Evolutionary conservation across 2,113 vertebrate species (phyloP), one percentile per base, ranked within the genome.

Genomic region (Dolichotis patagonum): DNA sequence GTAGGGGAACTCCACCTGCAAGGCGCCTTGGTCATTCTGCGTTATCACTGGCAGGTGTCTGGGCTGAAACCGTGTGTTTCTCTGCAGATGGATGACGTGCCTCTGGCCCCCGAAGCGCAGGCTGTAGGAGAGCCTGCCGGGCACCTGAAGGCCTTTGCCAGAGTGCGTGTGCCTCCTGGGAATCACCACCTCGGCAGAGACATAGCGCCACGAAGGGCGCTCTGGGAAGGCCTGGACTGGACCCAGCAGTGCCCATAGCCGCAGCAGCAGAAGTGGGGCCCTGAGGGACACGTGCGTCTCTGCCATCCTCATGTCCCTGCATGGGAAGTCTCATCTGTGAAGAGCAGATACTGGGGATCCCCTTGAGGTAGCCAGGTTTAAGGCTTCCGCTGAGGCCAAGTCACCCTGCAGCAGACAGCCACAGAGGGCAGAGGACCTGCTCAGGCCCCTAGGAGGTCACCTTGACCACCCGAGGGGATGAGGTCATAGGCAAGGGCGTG

Each of bases 41-140:
- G 98, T 98, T 67, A 98, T 91, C 60, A 98, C 7, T 1, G 65
- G 69, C 93, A 98, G 83, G 10, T 96, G 92, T 52, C 38, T 73
- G 56, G 98, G 91, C 17, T 94, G 32, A 65, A 98, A 65, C 1
- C 85, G 88, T 0, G 3, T 73, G 63, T 97, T 94, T 60, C 54
- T 96, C 49, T 11, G 10, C 94, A 98, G 90, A 49, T 54, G 97
- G 49, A 98, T 94, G 38, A 98, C 43, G 5, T 96, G 73, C 0
- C 77, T 96, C 94, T n/a, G 89, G 65, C 98, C 98, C 1, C n/a
- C 96, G 5, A 98, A 94, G 14, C 20, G 26, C 43, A 98, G 82
- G 95, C 96, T 90, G 88, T 98, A 98, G 77, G 96, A 97, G 0
- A 98, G 16, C 0, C 65, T n/a, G 17, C 41, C 78, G 1, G 95